Conservation (phyloP, 2,797 vertebrate genomes). For the Sebastiscus tertius region DNA sequence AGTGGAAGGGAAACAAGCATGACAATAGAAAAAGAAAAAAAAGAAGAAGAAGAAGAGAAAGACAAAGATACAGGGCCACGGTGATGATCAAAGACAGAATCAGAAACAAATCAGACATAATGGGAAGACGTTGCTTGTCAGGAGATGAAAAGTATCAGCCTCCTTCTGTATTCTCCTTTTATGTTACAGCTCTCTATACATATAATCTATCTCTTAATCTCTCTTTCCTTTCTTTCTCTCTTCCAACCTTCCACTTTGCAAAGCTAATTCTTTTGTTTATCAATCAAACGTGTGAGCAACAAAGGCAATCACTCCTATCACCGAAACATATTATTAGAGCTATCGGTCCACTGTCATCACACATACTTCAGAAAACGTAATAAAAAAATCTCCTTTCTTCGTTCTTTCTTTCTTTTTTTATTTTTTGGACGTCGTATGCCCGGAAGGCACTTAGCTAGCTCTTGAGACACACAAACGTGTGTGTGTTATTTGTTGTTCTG, state of each 20-base stretch:
- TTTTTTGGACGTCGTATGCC: constrained; percentile 1
- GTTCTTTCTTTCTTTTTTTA: not conserved
- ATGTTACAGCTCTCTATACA: not conserved
- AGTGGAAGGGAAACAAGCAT: constrained; percentile 23
- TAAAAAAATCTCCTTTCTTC: not conserved
- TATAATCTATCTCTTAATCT: not conserved
- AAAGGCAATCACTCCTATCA: not conserved
- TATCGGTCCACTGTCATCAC: not conserved
- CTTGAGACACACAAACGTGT: constrained; percentile 23
- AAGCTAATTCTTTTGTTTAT: not conserved
- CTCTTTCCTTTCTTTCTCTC: not conserved
- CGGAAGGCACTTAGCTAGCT: not conserved
- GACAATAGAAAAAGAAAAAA: constrained; percentile 14
- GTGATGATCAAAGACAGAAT: constrained; percentile 28
- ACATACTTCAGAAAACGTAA: not conserved
- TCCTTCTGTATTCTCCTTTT: constrained; percentile 17
- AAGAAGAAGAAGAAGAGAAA: not conserved
- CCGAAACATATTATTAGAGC: not conserved
- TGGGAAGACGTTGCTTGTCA: constrained; percentile 33
- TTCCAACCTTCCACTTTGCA: not conserved
- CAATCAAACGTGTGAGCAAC: not conserved
- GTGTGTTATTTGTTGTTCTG: constrained; percentile 13
- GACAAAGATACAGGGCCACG: not conserved
- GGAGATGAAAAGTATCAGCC: constrained; percentile 19
- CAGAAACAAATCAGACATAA: constrained; percentile 22